These are phyloP conservation scores for Erpornis zantholeuca DNA, from an alignment of 2,113 vertebrate species.

Conservation along the genomic window DNA sequence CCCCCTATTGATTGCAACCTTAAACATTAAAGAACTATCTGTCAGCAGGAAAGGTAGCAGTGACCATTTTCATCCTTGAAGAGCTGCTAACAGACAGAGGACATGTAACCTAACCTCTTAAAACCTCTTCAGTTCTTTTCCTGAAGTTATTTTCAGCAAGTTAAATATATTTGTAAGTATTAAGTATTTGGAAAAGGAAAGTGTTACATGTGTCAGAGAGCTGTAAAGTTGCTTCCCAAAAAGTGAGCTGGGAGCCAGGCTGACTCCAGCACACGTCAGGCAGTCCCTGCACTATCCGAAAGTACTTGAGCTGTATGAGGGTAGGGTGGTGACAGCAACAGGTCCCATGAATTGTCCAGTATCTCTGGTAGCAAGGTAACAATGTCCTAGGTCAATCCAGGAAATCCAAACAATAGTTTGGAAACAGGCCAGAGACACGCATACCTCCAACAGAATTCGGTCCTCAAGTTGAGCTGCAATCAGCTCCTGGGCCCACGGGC, in stretches of 20 bases:
- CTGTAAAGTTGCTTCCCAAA: not conserved
- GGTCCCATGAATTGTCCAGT: not conserved
- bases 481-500: not conserved
- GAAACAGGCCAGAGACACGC: not conserved
- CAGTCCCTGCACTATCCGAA: no score
- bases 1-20: not conserved
- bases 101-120: not conserved
- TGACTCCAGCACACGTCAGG: not conserved
- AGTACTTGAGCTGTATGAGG: not conserved
- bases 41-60: not conserved
- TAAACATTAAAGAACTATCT: not conserved
- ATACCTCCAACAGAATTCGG: rapidly evolving
- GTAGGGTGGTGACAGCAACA: not conserved
- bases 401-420: not conserved
- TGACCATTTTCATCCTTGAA: not conserved
- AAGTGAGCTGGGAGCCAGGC: not conserved
- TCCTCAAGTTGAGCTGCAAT: not conserved
- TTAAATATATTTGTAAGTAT: not conserved
- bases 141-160: not conserved
- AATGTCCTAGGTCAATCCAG: not conserved
- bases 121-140: not conserved
- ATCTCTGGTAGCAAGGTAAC: not conserved
- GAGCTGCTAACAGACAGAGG: not conserved
- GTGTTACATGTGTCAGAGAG: not conserved
- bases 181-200: not conserved